These are phyloP conservation scores for Hypanus sabinus DNA, from an alignment of 2,113 vertebrate genomes.

Conservation along the genomic window DNA sequence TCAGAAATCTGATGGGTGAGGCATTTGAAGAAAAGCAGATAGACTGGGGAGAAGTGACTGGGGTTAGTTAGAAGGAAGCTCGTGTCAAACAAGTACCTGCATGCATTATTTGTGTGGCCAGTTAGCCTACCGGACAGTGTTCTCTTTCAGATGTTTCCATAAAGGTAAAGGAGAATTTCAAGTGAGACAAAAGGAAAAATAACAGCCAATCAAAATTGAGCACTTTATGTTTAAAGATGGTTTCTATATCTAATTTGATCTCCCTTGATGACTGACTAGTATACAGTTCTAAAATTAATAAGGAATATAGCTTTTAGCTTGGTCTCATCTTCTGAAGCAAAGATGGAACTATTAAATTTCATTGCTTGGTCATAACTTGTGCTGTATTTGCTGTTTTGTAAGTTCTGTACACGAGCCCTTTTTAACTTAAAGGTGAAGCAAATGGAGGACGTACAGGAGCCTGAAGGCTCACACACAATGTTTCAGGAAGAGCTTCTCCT, in stretches of 20 bases:
- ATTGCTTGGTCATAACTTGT: neutral
- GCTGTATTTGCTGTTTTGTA: neutral
- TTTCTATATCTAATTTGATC: neutral
- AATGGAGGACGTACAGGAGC: too few relatives aligned
- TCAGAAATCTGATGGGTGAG: too few relatives aligned
- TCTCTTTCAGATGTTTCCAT: too few relatives aligned
- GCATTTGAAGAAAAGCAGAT: too few relatives aligned
- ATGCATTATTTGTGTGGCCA: too few relatives aligned
- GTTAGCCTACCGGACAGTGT: too few relatives aligned
- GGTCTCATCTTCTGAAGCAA: neutral
- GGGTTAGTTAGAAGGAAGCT: too few relatives aligned
- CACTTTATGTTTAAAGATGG: neutral
- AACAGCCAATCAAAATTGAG: neutral
- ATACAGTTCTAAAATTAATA: neutral
- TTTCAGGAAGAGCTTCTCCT: too few relatives aligned
- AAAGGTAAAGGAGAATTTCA: neutral
- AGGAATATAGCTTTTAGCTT: neutral
- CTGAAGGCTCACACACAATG: too few relatives aligned
- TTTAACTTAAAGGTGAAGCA: neutral
- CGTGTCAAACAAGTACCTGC: too few relatives aligned
- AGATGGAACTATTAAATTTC: neutral
- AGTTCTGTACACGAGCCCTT: neutral
- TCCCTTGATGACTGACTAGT: neutral
- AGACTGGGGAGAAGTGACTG: too few relatives aligned
- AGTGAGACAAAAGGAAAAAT: neutral